Percentiles rank a stretch among this genome's conserved stretches.
Evolutionary conservation across 2,888 invertebrate species (phyloP).

Genomic region (Pristionchus fissidentatus): DNA sequence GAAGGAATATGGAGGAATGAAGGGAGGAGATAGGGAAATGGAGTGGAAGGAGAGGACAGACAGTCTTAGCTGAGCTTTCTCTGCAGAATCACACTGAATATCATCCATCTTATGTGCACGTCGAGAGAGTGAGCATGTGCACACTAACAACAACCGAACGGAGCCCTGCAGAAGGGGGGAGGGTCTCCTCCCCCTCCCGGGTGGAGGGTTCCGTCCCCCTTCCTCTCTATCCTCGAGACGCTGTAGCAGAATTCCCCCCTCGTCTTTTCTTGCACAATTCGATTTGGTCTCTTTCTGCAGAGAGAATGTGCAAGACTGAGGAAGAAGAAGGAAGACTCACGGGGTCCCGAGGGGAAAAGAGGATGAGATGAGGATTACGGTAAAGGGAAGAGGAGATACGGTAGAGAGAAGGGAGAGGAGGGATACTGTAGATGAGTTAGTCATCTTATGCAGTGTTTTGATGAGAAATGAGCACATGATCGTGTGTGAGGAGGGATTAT

Average conservation of each 20-base stretch:
- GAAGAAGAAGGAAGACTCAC: slow-evolving; percentile 10
- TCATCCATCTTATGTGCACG: not conserved
- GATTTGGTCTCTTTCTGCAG: slow-evolving; percentile 29
- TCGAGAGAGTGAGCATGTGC: not conserved
- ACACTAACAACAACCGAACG: not conserved
- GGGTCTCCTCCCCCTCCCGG: slow-evolving; percentile 11
- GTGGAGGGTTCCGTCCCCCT: no score
- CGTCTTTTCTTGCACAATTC: slow-evolving; percentile 24
- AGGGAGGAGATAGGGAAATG: not conserved
- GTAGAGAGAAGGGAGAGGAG: not conserved
- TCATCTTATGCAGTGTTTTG: not conserved
- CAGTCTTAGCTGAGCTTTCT: not conserved
- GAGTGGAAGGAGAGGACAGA: not conserved
- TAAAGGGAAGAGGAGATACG: not conserved
- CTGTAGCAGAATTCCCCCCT: slow-evolving; percentile 21
- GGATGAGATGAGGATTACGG: slow-evolving; percentile 1
- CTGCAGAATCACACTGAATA: not conserved
- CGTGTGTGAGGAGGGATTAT: no score
- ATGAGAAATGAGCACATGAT: no score
- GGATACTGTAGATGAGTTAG: slow-evolving; percentile 13
- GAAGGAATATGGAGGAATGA: not conserved
- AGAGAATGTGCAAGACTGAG: not conserved
- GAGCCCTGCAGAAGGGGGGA: not conserved
- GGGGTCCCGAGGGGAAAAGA: slow-evolving; percentile 2
- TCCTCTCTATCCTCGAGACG: slow-evolving; percentile 2